phyloP scores from a whole-genome alignment of 64 coral and sea anemone genomes.

The Dendronephthya gigantea region DNA sequence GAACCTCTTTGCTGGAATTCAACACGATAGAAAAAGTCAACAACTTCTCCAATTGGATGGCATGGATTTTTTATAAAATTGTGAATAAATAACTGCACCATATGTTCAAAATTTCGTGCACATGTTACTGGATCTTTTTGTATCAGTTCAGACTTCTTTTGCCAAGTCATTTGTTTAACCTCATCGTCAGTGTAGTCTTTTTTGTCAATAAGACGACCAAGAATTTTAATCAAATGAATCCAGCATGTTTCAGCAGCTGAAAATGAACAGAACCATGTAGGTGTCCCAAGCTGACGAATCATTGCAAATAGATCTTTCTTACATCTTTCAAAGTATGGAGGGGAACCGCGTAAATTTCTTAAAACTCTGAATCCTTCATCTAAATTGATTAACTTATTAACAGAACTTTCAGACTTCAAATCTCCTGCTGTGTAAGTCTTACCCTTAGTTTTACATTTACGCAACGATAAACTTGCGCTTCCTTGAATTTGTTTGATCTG shows the following conservation, averaged over 20 bases:
- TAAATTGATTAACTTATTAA: too few relatives aligned
- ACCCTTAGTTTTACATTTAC: too few relatives aligned
- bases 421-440: too few relatives aligned
- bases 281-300: not conserved
- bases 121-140: not conserved
- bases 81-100: not conserved
- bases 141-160: not conserved
- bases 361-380: too few relatives aligned
- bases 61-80: not conserved
- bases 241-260: not conserved
- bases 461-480: too few relatives aligned
- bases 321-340: too few relatives aligned
- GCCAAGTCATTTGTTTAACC: not conserved
- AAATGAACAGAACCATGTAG: not conserved
- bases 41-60: not conserved
- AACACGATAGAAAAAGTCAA: not conserved
- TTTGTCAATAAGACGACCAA: not conserved
- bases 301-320: constrained; percentile 1
- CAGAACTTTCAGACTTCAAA: too few relatives aligned
- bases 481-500: too few relatives aligned
- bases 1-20: not conserved
- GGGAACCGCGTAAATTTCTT: too few relatives aligned
- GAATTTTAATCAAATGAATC: not conserved
- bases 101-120: not conserved
- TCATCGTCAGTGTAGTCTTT: not conserved